Evolutionary conservation across 92 coral and sea anemone species (phyloP), one percentile per base, ranked within the genome.

Genomic region (Anthopleura xanthogrammica): DNA sequence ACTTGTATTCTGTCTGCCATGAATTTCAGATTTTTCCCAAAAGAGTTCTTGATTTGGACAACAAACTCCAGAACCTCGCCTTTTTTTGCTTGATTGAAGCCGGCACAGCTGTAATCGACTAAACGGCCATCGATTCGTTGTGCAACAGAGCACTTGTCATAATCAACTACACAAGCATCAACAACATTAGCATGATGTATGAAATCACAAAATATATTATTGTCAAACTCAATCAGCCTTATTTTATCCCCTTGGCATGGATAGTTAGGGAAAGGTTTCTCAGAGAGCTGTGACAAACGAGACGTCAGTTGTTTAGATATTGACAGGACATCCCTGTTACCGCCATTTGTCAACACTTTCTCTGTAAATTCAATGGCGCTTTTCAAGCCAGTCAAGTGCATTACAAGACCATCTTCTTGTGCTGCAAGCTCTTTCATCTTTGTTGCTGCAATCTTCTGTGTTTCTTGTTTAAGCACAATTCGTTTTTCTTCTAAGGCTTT

Each of bases 381-480:
- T 39, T 79, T 79, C 52, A 79, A 79, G 41, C 72, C 54, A 5
- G 83, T 56, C 73, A 79, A 0, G 16, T 65, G 55, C 57, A 42
- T 60, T 40, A 12, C 3, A 79, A 79, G 83, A 60, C 57, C 73
- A 79, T 62, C 74, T 79, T 79, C 74, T 62, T 79, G 83, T 4
- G 83, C 74, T 17, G 75, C n/a, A n/a, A 79, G 74, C 2, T 65
- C 50, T 19, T 58, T 62, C 39, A 41, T 79, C 19, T 39, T 79
- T 60, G 23, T 43, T 22, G 23, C 58, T 4, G 24, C 36, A 55
- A 79, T 65, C 3, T 12, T 16, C 14, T 22, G 41, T 41, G 54
- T 24, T 60, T 79, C 57, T 62, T 79, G 7, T 24, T 79, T 79
- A 1, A 79, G 56, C 14, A 5, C 36, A 5, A 16, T 41, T 41